A percentile compares a stretch with the other conserved stretches of the same genome.
These are phyloP conservation scores for Caenorhabditis virilis DNA, from an alignment of 2,888 invertebrate genomes.

Conservation along the genomic window DNA sequence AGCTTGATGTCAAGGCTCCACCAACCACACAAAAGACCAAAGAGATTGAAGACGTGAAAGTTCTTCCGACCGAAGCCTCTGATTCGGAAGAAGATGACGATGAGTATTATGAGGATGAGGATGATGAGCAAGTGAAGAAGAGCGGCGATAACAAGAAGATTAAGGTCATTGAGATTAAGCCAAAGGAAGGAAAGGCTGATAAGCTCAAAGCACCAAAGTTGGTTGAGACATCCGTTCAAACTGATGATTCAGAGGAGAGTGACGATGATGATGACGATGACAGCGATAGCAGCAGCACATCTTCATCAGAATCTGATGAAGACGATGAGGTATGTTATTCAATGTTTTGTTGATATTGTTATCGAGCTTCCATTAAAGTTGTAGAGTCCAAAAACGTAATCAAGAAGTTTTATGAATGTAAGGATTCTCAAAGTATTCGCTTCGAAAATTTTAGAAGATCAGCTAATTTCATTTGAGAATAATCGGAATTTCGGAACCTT, in stretches of 20 bases:
- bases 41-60: constrained; percentile 20
- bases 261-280: constrained; percentile 50
- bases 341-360: no score
- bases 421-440: no score
- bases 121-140: constrained; percentile 55
- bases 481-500: not conserved
- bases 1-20: constrained; percentile 45
- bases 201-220: constrained; percentile 30
- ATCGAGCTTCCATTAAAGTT: no score
- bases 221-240: constrained; percentile 40
- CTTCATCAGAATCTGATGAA: constrained; percentile 45
- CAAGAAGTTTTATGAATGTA: no score
- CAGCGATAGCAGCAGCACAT: constrained; percentile 10
- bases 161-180: constrained; percentile 43
- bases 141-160: constrained; percentile 32
- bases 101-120: constrained; percentile 58
- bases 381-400: no score
- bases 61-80: constrained; percentile 40
- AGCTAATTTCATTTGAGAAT: no score
- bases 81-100: constrained; percentile 57
- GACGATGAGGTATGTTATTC: constrained; percentile 55
- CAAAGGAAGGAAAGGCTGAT: constrained; percentile 33
- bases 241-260: constrained; percentile 52
- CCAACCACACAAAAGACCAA: constrained; percentile 36
- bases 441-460: no score